Base-by-base conservation (phyloP, 2,888 invertebrate genomes). In the Drosophila cyrtoloma region DNA sequence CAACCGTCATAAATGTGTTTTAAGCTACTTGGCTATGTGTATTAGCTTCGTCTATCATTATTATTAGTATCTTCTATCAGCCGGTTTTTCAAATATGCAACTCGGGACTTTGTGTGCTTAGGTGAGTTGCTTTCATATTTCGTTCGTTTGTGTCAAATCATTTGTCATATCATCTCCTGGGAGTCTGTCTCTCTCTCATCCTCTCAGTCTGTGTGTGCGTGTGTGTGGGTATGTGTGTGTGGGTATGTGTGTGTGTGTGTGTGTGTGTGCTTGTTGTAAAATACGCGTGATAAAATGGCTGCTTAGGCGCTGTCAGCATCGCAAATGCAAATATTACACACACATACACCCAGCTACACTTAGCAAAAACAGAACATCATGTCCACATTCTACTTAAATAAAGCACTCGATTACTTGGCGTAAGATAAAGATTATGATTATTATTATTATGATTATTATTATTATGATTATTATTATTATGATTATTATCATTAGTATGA, bases 251-350 rank as follows among this genome's bases (percentile, higher is more conserved):
- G 47, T 35, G 22, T 35, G 35, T 22, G n/a, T 63, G n/a, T 65
- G 33, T 60, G 42, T 30, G 44, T 50, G 55, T 56, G 68, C 71
- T 47, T 51, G 69, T 60, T 81, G 73, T 61, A 80, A 80, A 90
- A 89, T 73, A 86, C 89, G 86, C 86, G 81, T 83, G 90, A 88
- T 90, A 86, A 90, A 86, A 88, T 90, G 90, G 81, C 75, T 84
- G 89, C 84, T 86, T 86, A 89, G 88, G 87, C 85, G 66, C 80
- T 87, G 85, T 85, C 87, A 87, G 64, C 75, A 71, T 50, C 66
- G 52, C 69, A 66, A 84, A 81, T 74, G 81, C 81, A 80, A 81
- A 81, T 83, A 73, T 55, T 65, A 57, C 53, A 52, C 59, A 63
- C 52, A 60, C n/a, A 59, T 5, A 74, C 28, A 55, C 33, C 47